Percentiles rank a stretch among this genome's conserved stretches.
phyloP scores from a whole-genome alignment of 2,888 invertebrate species.

The Psylliodes chrysocephalus region DNA sequence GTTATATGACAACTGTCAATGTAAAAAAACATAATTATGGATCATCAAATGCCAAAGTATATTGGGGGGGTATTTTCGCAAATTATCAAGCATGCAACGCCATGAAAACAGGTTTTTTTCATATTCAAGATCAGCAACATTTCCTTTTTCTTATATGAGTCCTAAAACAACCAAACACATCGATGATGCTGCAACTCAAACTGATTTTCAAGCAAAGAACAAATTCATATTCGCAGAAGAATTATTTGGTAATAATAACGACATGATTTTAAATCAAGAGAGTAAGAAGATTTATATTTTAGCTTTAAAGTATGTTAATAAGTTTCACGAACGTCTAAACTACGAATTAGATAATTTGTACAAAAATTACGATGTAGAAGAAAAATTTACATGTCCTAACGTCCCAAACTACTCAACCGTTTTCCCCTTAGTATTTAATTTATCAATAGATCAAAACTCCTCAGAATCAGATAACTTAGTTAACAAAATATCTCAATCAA shows the following conservation, averaged over 20 bases:
- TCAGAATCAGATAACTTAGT: slow-evolving; percentile 2
- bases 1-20: too few relatives aligned
- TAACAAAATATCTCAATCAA: background rate
- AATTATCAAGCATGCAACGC: slow-evolving; percentile 12
- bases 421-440: background rate
- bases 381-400: slow-evolving; percentile 38
- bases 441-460: background rate
- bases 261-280: slow-evolving; percentile 29
- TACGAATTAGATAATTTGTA: slow-evolving; percentile 24
- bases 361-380: slow-evolving; percentile 8
- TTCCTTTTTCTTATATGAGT: slow-evolving; percentile 9
- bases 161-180: background rate
- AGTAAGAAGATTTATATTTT: slow-evolving; percentile 23
- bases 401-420: slow-evolving; percentile 42
- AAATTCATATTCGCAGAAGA: background rate
- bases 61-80: slow-evolving; percentile 16
- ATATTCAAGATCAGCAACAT: background rate
- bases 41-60: too few relatives aligned
- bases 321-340: slow-evolving; percentile 41
- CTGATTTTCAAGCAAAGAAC: background rate
- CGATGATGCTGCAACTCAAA: slow-evolving; percentile 13
- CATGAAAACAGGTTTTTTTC: slow-evolving; percentile 1
- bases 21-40: too few relatives aligned
- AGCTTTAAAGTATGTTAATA: slow-evolving; percentile 42
- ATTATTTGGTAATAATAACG: slow-evolving; percentile 15